Evolutionary conservation across 2,797 vertebrate genomes (phyloP).

Genomic region (Gambusia yucatana): DNA sequence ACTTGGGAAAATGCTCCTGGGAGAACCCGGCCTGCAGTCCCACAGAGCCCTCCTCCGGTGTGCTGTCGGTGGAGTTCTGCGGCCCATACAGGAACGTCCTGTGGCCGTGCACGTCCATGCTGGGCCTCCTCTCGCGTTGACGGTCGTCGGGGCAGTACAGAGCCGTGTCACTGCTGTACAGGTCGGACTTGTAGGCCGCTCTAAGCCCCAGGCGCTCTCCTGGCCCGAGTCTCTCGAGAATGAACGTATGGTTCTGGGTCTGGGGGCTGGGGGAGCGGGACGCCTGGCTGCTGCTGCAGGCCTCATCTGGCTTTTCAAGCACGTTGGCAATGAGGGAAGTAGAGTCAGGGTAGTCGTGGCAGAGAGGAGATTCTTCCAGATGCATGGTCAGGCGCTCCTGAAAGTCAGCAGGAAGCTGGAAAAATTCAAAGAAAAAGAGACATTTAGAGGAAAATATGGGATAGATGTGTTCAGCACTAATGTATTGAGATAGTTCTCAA

Average conservation of each 20-base stretch:
- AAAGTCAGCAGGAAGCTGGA: constrained; percentile 91
- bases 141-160: constrained; percentile 94
- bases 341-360: constrained; percentile 88
- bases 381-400: constrained; percentile 93
- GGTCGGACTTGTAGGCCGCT: constrained; percentile 88
- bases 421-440: constrained; percentile 35
- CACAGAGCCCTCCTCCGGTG: constrained; percentile 85
- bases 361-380: constrained; percentile 87
- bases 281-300: constrained; percentile 85
- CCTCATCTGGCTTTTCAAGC: constrained; percentile 92
- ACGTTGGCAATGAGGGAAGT: constrained; percentile 90
- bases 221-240: constrained; percentile 80
- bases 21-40: constrained; percentile 87
- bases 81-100: constrained; percentile 85
- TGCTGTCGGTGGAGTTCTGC: constrained; percentile 94
- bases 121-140: constrained; percentile 86
- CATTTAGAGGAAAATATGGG: neutral
- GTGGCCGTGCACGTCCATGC: constrained; percentile 88
- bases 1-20: constrained; percentile 90
- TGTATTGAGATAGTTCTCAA: neutral
- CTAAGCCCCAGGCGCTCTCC: constrained; percentile 82
- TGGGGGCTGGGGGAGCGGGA: constrained; percentile 89
- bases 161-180: constrained; percentile 94
- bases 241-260: constrained; percentile 84
- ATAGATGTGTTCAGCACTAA: constrained; percentile 2